Evolutionary conservation across 64 coral and sea anemone species (phyloP).

Genomic region (Cladopsammia gracilis): DNA sequence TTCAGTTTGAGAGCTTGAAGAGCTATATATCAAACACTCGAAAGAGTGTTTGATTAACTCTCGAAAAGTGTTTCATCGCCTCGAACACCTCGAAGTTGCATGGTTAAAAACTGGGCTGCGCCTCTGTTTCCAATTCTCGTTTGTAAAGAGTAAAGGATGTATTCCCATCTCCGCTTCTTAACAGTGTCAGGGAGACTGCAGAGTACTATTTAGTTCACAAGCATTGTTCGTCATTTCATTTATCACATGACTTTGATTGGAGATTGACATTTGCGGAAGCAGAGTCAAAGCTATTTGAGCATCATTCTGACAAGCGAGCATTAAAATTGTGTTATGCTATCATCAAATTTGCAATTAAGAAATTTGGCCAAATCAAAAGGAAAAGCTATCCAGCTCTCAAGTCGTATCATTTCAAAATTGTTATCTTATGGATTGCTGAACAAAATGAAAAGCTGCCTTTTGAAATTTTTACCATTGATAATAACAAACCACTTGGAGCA

Average conservation of each 20-base stretch:
- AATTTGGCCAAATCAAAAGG: background rate
- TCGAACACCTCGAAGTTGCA: no score
- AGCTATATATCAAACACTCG: no score
- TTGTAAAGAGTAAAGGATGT: background rate
- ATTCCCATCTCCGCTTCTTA: background rate
- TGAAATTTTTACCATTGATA: conserved; percentile 26
- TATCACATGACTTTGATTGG: conserved; percentile 34
- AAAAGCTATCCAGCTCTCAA: conserved; percentile 35
- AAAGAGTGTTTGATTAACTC: no score
- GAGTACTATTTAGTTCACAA: conserved; percentile 31
- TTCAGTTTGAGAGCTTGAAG: no score
- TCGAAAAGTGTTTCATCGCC: no score
- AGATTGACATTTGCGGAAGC: conserved; percentile 30
- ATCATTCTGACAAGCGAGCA: conserved; percentile 27
- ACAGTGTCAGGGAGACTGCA: background rate
- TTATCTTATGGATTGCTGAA: conserved; percentile 43
- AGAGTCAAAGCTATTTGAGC: conserved; percentile 30
- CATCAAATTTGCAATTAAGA: conserved; percentile 53
- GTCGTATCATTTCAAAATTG: conserved; percentile 22
- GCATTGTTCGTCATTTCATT: conserved; percentile 6
- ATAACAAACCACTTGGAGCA: conserved; percentile 8
- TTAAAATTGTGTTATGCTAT: conserved; percentile 27
- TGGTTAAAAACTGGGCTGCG: no score
- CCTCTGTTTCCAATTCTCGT: background rate
- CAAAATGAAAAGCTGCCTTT: conserved; percentile 12